Conservation (phyloP, 2,888 invertebrate genomes). For the Cremastinae sp. region DNA sequence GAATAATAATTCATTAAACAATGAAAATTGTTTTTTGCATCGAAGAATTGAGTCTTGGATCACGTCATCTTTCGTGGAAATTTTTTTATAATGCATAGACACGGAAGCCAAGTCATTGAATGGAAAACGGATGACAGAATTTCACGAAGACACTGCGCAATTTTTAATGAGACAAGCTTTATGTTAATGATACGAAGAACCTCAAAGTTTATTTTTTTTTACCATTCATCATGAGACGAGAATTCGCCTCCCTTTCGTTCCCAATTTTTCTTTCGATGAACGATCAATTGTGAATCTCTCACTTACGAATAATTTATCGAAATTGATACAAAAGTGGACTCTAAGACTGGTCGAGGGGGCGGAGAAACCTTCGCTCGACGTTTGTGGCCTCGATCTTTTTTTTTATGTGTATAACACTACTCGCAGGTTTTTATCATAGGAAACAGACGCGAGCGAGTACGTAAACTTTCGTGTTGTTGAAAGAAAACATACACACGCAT, state of each 20-base stretch:
- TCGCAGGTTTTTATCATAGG: constrained; percentile 8
- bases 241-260: neutral
- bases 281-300: constrained; percentile 37
- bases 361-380: constrained; percentile 50
- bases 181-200: constrained; percentile 19
- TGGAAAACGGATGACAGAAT: constrained; percentile 28
- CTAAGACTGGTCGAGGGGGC: constrained; percentile 41
- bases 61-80: constrained; percentile 37
- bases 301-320: constrained; percentile 21
- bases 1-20: constrained; percentile 8
- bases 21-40: neutral
- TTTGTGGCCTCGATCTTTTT: constrained; percentile 48
- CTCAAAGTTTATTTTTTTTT: constrained; percentile 19
- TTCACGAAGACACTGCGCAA: constrained; percentile 33
- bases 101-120: constrained; percentile 42
- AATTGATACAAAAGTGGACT: constrained; percentile 28
- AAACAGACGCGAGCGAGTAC: constrained; percentile 27
- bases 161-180: constrained; percentile 15
- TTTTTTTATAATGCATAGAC: constrained; percentile 9
- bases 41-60: constrained; percentile 33
- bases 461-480: constrained; percentile 20
- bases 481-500: constrained; percentile 1
- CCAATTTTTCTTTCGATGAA: constrained; percentile 24
- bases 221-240: neutral
- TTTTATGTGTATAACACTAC: constrained; percentile 11